Percentiles rank a stretch among this genome's conserved stretches.
Conservation (phyloP, 2,888 invertebrate genomes). For the Megalurothrips usitatus region DNA sequence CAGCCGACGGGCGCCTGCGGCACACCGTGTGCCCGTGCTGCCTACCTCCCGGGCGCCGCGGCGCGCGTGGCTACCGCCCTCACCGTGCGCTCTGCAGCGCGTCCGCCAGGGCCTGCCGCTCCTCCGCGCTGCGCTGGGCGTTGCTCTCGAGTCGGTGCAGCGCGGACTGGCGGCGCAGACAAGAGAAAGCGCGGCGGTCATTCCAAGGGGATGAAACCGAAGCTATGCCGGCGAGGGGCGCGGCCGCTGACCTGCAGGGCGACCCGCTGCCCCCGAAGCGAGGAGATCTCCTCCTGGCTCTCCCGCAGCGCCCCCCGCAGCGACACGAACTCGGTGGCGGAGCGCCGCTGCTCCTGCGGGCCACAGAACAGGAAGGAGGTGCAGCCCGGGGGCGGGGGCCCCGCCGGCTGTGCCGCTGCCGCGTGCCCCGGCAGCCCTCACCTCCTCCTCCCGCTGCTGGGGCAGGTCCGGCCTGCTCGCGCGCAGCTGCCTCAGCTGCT, state of each 20-base stretch:
- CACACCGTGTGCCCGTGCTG: no score
- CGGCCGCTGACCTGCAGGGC: not conserved
- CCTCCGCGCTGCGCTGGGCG: not conserved
- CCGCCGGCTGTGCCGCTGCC: no score
- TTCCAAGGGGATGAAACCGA: no score
- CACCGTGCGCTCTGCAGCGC: not conserved
- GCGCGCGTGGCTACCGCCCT: not conserved
- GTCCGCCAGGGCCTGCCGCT: constrained; percentile 8
- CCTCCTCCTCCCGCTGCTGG: not conserved
- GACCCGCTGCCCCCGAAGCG: not conserved
- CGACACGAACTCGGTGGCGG: constrained; percentile 1
- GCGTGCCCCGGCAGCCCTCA: not conserved
- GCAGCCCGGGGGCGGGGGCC: no score
- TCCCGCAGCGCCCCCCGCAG: constrained; percentile 21
- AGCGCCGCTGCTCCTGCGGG: not conserved
- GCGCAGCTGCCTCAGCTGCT: not conserved
- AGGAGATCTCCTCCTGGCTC: constrained; percentile 12
- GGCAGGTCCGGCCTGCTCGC: not conserved
- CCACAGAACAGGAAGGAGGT: no score
- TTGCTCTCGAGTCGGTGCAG: not conserved
- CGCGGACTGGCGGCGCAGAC: not conserved
- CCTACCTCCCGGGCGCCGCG: no score
- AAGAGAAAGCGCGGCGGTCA: no score
- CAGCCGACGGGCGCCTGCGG: no score
- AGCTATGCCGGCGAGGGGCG: no score